Base-by-base conservation (phyloP, 2,113 vertebrate genomes). In the Muntiacus muntjak region DNA sequence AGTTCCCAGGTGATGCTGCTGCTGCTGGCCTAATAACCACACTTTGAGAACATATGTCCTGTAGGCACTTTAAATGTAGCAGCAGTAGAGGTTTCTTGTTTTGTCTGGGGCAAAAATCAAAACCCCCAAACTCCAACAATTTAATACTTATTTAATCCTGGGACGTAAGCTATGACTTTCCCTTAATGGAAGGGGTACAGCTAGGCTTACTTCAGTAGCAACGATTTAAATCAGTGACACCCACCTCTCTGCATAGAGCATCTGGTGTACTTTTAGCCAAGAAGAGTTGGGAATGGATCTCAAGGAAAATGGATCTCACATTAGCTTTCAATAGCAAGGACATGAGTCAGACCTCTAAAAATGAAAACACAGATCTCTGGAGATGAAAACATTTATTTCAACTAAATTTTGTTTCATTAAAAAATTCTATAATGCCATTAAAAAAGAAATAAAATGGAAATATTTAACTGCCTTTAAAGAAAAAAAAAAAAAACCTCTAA, bases 301-400 rank as follows among this genome's bases (percentile, higher is more conserved):
- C 12, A n/a, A 82, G 43, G 94, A 91, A 96, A 92, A 14, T 13
- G 47, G 47, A 50, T 50, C 47, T 50, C 28, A 19, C 25, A 40
- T 4, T 58, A 74, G 64, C 43, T 91, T 88, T 95, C 83, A 67
- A 67, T 30, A 89, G 91, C 52, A 79, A 87, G 47, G n/a, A 74
- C 13, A n/a, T 5, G 30, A 86, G n/a, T 90, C 82, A 94, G 57
- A 62, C 54, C 79, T 67, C 81, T 30, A 78, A 78, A 87, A 97
- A 96, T 5, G 79, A 67, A 96, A 93, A 81, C 58, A 96, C 62
- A 91, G 4, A 52, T 52, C 47, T 95, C 28, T 76, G 47, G 25
- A 95, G 87, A 91, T 79, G 74, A 84, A 96, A 97, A 93, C 30
- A 90, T 98, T 97, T 98, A 97, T 98, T 97, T 98, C 93, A 91